These are phyloP conservation scores for Batillaria attramentaria DNA, from an alignment of 1,140 invertebrate genomes.

Conservation along the genomic window DNA sequence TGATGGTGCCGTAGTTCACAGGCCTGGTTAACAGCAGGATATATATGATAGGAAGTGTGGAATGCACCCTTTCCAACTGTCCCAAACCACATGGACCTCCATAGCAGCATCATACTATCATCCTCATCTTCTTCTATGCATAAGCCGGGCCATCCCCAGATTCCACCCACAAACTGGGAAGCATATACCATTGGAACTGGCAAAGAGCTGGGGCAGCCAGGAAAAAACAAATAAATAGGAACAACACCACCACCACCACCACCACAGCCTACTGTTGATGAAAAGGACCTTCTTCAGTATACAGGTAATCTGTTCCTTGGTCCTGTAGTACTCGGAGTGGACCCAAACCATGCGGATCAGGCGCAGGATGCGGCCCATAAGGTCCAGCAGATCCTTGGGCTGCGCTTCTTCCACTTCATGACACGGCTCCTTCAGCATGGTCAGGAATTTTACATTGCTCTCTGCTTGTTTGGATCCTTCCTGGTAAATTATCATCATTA, in stretches of 20 bases:
- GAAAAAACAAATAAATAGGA: no score
- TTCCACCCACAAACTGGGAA: neutral
- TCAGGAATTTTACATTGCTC: constrained; percentile 86
- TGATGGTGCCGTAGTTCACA: neutral
- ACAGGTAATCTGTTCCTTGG: constrained; percentile 78
- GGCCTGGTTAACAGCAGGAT: neutral
- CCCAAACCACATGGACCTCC: neutral
- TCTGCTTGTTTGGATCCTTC: constrained; percentile 80
- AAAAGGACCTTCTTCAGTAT: constrained; percentile 79
- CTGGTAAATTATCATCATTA: no score
- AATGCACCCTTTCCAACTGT: neutral
- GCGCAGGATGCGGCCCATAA: constrained; percentile 83
- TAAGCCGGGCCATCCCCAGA: neutral
- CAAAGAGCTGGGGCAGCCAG: no score
- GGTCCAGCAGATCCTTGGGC: constrained; percentile 78
- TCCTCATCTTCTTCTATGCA: neutral
- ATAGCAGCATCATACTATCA: neutral
- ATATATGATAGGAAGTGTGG: neutral
- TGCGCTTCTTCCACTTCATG: constrained; percentile 76
- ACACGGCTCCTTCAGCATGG: constrained; percentile 82
- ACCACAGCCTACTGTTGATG: no score
- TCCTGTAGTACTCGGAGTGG: constrained; percentile 85
- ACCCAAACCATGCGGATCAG: constrained; percentile 86
- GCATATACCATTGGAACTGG: neutral
- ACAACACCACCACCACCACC: no score